phyloP scores from a whole-genome alignment of 2,113 vertebrate species.

The Sinosuthora webbiana region DNA sequence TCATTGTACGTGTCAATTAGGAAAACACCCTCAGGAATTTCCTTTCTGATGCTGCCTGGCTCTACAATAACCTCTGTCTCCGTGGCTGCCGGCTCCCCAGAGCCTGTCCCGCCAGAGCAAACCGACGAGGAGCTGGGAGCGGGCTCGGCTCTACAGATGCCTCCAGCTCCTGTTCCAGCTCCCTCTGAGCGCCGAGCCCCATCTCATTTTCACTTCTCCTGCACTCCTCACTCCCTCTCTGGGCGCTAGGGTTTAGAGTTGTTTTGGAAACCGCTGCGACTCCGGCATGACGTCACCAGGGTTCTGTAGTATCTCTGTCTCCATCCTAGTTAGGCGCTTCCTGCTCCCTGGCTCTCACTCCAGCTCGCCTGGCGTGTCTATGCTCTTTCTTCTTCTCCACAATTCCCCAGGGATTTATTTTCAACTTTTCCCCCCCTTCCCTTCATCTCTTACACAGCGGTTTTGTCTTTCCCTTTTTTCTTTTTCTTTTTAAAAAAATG shows the following conservation, averaged over 20 bases:
- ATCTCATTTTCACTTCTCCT: constrained; percentile 2
- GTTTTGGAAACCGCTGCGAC: constrained; percentile 62
- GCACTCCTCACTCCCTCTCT: background rate
- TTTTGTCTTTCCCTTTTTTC: background rate
- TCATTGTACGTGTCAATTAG: constrained; percentile 8
- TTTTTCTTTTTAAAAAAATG: background rate
- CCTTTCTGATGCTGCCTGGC: constrained; percentile 28
- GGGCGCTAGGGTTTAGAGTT: constrained; percentile 20
- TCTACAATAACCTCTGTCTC: constrained; percentile 21
- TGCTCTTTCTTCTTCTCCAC: constrained; percentile 37
- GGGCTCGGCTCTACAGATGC: background rate
- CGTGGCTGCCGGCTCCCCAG: background rate
- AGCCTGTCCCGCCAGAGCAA: background rate
- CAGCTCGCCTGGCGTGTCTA: constrained; percentile 14
- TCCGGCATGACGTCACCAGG: constrained; percentile 64
- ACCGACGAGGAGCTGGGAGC: background rate
- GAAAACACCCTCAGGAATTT: constrained; percentile 54
- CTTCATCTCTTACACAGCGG: background rate
- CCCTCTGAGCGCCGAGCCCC: background rate
- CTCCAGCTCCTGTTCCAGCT: constrained; percentile 10
- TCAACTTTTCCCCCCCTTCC: background rate
- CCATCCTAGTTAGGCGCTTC: constrained; percentile 70
- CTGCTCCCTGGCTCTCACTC: constrained; percentile 63
- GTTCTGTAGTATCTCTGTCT: constrained; percentile 70
- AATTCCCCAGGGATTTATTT: constrained; percentile 11